A percentile compares a stretch with the other conserved stretches of the same genome.
These are phyloP conservation scores for Neolamprologus ventralis DNA, from an alignment of 2,113 vertebrate species.

Conservation along the genomic window DNA sequence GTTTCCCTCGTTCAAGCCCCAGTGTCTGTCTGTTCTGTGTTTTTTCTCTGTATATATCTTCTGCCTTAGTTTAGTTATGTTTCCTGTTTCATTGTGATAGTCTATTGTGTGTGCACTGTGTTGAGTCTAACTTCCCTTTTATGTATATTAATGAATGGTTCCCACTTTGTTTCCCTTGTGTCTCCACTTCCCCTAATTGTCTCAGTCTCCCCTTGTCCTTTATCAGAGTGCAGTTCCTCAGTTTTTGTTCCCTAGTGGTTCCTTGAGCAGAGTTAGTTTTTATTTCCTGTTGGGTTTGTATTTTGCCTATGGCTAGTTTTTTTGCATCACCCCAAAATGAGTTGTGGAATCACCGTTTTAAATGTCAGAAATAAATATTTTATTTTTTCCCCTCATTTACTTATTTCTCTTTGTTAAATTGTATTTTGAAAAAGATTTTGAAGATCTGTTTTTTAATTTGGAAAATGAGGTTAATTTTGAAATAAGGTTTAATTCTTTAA, in stretches of 20 bases:
- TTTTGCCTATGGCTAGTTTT: background rate
- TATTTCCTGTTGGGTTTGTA: background rate
- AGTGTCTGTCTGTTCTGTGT: background rate
- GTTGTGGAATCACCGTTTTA: background rate
- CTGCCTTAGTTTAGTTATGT: background rate
- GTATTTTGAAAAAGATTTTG: background rate
- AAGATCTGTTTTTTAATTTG: background rate
- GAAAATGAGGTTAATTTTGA: background rate
- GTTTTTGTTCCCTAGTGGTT: background rate
- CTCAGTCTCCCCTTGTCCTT: background rate
- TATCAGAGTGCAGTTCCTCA: background rate
- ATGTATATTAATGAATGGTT: background rate
- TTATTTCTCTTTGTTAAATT: background rate
- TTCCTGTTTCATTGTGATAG: background rate
- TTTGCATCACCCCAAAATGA: background rate
- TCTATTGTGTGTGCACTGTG: background rate
- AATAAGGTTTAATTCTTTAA: background rate
- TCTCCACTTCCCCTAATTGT: background rate
- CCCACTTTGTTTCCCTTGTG: background rate
- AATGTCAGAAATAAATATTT: background rate
- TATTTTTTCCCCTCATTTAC: background rate
- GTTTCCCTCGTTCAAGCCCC: background rate
- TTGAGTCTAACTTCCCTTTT: background rate
- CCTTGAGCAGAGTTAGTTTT: background rate
- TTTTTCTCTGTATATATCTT: background rate